Evolutionary conservation across 2,888 invertebrate species (phyloP), one percentile per base, ranked within the genome.

Genomic region (Watsonalla cultraria): DNA sequence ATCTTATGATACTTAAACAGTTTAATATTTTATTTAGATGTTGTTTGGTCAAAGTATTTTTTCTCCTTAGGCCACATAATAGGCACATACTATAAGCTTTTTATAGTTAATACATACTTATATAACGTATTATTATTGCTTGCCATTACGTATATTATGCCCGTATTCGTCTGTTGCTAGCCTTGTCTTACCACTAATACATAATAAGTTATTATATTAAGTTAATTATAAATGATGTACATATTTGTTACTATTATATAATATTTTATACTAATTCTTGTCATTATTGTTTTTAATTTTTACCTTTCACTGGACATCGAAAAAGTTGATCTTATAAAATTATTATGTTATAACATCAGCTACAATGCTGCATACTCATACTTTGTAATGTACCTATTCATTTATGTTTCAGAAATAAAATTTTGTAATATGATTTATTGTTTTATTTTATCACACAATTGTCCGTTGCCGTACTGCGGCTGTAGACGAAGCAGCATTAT

Each of bases 121-220:
- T 37, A 37, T 5, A 37, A 8, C 5, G 7, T 8, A 8, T 7
- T 42, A 37, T n/a, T 13, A 47, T 56, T 49, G 47, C 61, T 61
- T 59, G 61, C 58, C 58, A 58, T 61, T 51, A 37, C 14, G 67
- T 69, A 63, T 55, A 62, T 59, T 5, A 42, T 42, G 1, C 24
- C 24, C 8, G 42, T 58, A 58, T 61, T 63, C 55, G 60, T 60
- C 55, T 64, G 58, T 62, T 60, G 57, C 63, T 63, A 73, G 78
- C 79, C 78, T 66, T 69, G 71, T 75, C 77, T 79, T 80, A 81
- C 82, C 80, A 80, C 68, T 80, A 74, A 70, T 55, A 51, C 54
- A 45, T 45, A 56, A 51, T 54, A 37, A 51, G 46, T 0, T 42
- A 11, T 42, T 37, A 8, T 11, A 42, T 0, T 42, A 42, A 42